These are phyloP conservation scores for Nothura maculosa DNA, from an alignment of 2,797 vertebrate genomes.

Conservation along the genomic window DNA sequence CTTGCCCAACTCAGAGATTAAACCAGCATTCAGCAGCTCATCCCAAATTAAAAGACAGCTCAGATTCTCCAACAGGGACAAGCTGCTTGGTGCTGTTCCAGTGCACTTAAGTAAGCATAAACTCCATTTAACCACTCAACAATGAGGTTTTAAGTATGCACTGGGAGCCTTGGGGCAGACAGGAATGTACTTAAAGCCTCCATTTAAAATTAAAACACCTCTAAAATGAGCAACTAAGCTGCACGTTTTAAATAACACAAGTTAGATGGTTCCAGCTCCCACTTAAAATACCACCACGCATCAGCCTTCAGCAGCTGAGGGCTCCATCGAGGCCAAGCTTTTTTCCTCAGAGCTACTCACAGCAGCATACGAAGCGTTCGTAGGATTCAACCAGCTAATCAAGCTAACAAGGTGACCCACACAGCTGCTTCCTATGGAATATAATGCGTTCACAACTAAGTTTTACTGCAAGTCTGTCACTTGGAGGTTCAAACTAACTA, in stretches of 20 bases:
- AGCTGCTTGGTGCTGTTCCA: background rate
- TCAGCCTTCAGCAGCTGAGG: rapidly evolving
- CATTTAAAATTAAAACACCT: background rate
- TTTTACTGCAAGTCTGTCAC: background rate
- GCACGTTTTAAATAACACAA: background rate
- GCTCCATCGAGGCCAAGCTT: rapidly evolving
- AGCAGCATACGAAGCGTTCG: rapidly evolving
- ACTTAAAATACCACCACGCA: rapidly evolving
- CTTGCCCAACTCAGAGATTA: background rate
- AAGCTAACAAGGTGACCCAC: background rate
- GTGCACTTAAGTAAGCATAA: background rate
- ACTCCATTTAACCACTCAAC: background rate
- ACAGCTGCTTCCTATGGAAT: background rate
- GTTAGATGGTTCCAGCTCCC: background rate
- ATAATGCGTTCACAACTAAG: background rate
- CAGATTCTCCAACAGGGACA: background rate
- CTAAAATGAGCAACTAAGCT: background rate
- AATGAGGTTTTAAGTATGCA: background rate
- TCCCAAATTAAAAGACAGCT: rapidly evolving
- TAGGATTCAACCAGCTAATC: background rate
- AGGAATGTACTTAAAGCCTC: rapidly evolving
- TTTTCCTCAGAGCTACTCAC: background rate
- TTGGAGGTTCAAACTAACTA: background rate
- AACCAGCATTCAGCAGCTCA: background rate
- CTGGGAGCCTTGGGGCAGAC: rapidly evolving